Evolutionary conservation across 2,113 vertebrate genomes (phyloP), one percentile per base, ranked within the genome.

Genomic region (Raja brachyura): DNA sequence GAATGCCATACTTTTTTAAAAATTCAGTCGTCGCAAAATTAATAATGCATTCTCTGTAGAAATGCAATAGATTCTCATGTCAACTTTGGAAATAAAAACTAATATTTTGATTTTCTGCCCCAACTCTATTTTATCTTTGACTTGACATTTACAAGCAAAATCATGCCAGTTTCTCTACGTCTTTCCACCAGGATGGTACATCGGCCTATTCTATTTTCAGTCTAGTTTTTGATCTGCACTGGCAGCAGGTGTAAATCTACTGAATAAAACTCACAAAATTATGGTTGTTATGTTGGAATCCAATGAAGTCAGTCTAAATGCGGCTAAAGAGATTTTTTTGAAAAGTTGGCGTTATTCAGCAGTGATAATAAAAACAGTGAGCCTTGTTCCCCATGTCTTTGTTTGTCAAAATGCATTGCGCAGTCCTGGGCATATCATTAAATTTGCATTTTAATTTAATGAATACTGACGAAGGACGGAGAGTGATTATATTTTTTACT

Each of bases 201-300:
- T 31, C 31, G 59, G 5, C 11, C 61, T 18, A 16, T 88, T 16
- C 83, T 18, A 13, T 63, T 88, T 63, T 28, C 70, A 33, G 59
- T n/a, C 83, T 63, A 63, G 59, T 63, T 86, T 85, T 86, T 63
- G 83, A 25, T 61, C 56, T 63, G 22, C 56, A 5, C 59, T 86
- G 31, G n/a, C 83, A 63, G 59, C 83, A 88, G 83, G 83, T 88
- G 83, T 63, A 88, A 88, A 88, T 63, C 56, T 61, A 66, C 1
- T 9, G 59, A 88, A 63, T 61, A 88, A 31, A 31, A 31, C n/a
- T 5, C 2, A 18, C 59, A 31, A 66, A 54, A 83, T 81, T 83
- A 48, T 11, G 6, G 83, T 18, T 10, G 18, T 86, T 86, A 63
- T 61, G 28, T 14, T 66, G 59, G 0, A n/a, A 66, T 59, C 28